Evolutionary conservation across 2,797 vertebrate genomes (phyloP).

Genomic region (Anolis apletophallus): DNA sequence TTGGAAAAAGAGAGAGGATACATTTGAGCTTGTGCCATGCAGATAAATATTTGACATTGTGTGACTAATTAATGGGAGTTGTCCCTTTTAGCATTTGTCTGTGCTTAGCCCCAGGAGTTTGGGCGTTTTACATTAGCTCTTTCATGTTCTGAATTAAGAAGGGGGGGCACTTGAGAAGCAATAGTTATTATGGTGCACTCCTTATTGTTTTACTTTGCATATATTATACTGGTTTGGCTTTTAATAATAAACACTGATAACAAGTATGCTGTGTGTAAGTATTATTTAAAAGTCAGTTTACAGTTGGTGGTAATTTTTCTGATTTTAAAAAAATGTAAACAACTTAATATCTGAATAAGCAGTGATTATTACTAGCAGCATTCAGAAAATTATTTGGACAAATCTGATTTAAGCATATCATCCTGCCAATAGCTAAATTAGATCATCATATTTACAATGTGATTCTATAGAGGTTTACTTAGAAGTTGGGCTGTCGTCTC

Average conservation of each 20-base stretch:
- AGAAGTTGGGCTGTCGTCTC: neutral
- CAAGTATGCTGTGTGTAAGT: slow-evolving; percentile 70
- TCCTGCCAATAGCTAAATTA: slow-evolving; percentile 69
- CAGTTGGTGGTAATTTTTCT: slow-evolving; percentile 72
- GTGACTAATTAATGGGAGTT: slow-evolving; percentile 54
- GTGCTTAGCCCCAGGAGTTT: slow-evolving; percentile 44
- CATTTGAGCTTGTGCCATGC: slow-evolving; percentile 49
- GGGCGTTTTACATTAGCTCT: slow-evolving; percentile 61
- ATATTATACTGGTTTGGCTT: slow-evolving; percentile 68
- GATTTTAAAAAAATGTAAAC: slow-evolving; percentile 67
- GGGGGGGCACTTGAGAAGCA: slow-evolving; percentile 54
- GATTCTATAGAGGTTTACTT: neutral
- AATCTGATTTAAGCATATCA: slow-evolving; percentile 74
- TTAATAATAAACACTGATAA: slow-evolving; percentile 71
- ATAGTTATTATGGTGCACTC: slow-evolving; percentile 62
- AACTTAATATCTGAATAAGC: slow-evolving; percentile 80
- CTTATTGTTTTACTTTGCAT: slow-evolving; percentile 60
- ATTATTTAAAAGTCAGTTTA: slow-evolving; percentile 72
- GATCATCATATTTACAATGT: slow-evolving; percentile 72
- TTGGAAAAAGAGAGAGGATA: slow-evolving; percentile 55
- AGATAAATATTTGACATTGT: slow-evolving; percentile 59
- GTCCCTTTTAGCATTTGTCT: slow-evolving; percentile 40
- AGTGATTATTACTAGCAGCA: slow-evolving; percentile 80
- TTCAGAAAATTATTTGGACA: slow-evolving; percentile 75
- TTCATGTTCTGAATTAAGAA: neutral